Evolutionary conservation across 2,888 invertebrate species (phyloP), one percentile per base, ranked within the genome.

Genomic region (Drosophila ustulata): DNA sequence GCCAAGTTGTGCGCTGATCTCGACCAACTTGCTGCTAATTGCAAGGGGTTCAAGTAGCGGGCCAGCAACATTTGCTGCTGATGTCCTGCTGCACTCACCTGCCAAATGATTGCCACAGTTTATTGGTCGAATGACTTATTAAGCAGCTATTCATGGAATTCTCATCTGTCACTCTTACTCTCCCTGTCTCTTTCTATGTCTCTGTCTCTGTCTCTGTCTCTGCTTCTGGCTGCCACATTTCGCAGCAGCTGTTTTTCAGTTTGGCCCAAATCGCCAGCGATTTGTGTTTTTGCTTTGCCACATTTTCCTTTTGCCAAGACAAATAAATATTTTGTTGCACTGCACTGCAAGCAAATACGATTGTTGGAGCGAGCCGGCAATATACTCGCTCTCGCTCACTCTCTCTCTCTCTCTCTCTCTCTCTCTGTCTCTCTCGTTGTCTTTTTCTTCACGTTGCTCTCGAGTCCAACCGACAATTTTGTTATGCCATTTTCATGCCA

Each of bases 401-500:
- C 37, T 25, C 28, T n/a, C 45, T 9, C 3, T 13, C 37, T 25
- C 28, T 37, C 1, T 4, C 26, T 30, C 4, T 18, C 4, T n/a
- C 45, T 9, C 3, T 13, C 37, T 25, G 23, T 37, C 1, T 4
- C 26, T 30, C 4, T 18, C 4, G 18, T 18, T 11, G 9, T 37
- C n/a, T 37, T 13, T 45, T 18, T 18, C 18, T 18, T 18, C 18
- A 18, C 18, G 18, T 18, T 18, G 18, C 18, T 45, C 28, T 30
- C 47, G 28, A 69, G 65, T 66, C 71, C 58, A 59, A 49, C 43
- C 57, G 37, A 61, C 39, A 69, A 77, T 80, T 80, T 78, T 75
- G 71, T 71, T 76, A 71, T 76, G 79, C 65, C 70, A 69, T 76
- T 80, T 81, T 80, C 68, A 78, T 74, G 80, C 67, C 53, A 76